Evolutionary conservation across 2,888 invertebrate species (phyloP), one percentile per base, ranked within the genome.

Genomic region (Dryococelus australis): DNA sequence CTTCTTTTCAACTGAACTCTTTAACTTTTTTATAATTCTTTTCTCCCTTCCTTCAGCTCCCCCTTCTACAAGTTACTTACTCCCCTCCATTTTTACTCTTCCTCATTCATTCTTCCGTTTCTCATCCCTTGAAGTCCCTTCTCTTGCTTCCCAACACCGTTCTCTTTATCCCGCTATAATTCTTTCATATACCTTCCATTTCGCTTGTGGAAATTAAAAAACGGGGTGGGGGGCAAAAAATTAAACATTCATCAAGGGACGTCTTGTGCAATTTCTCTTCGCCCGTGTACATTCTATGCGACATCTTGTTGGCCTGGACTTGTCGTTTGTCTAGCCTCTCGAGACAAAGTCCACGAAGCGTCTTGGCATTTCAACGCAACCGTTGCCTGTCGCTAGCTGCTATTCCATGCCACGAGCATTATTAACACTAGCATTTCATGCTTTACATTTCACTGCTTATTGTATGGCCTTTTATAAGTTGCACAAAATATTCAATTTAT

Each of bases 1-100:
- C 83, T 83, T 83, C 83, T 43, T 83, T 83, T 83, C 83, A 83
- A 83, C 83, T 83, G 35, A 83, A 83, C 83, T 83, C 83, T 83
- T 83, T 83, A 83, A 83, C 83, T 83, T 83, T 83, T 83, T 83
- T 83, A 83, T 83, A 28, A 83, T 83, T 83, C 83, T 83, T 83
- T 83, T 83, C 43, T 83, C 83, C 83, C 28, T 43, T 43, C 83
- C 83, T 83, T 83, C 83, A 28, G 43, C 5, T 83, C 83, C 35
- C 83, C 83, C 83, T 43, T 83, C 83, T 83, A 12, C 83, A 16
- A 83, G 6, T 83, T 83, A 27, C 83, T 35, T 83, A 35, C 28
- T 28, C 83, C 83, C 83, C 83, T 83, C 83, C 83, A 83, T 83
- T 83, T 35, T 43, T 83, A 83, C 83, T 43, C 83, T 35, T 43